phyloP scores from a whole-genome alignment of 2,888 invertebrate species.

The Bombylius discolor region DNA sequence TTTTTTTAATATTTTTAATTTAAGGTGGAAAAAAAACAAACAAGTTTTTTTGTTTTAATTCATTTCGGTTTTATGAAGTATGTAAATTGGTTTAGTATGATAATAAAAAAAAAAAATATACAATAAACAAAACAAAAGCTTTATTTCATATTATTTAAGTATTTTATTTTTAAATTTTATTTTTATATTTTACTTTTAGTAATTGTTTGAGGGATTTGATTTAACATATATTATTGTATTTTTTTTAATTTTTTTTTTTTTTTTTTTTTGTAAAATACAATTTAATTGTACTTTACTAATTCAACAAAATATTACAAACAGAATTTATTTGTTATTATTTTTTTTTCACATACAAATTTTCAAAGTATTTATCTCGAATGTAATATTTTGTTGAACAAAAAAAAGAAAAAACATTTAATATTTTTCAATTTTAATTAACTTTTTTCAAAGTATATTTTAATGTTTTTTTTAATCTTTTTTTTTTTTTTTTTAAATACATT shows the following conservation, averaged over 20 bases:
- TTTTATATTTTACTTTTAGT: slow-evolving; percentile 2
- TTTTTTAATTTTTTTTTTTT: slow-evolving; percentile 6
- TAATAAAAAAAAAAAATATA: neutral
- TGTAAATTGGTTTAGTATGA: too few relatives aligned
- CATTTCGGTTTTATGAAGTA: slow-evolving; percentile 6
- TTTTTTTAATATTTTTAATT: neutral
- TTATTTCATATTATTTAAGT: slow-evolving; percentile 8
- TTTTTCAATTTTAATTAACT: slow-evolving; percentile 7
- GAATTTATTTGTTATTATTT: neutral
- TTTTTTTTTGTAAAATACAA: slow-evolving; percentile 6
- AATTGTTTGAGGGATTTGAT: slow-evolving; percentile 35
- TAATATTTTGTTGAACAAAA: slow-evolving; percentile 3
- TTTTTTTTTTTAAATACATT: slow-evolving; percentile 9
- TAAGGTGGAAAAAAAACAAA: neutral
- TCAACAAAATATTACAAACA: slow-evolving; percentile 2
- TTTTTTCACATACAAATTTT: slow-evolving; percentile 5
- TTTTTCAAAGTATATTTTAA: slow-evolving; percentile 9
- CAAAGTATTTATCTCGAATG: neutral
- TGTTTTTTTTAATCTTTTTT: slow-evolving; percentile 12
- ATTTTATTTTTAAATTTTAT: slow-evolving; percentile 16
- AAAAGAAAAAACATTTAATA: neutral
- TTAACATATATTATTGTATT: slow-evolving; percentile 14
- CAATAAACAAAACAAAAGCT: too few relatives aligned
- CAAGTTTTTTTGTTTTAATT: neutral
- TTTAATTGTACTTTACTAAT: slow-evolving; percentile 2